Conservation (phyloP, 2,888 invertebrate species). For the Neoascia interrupta region DNA sequence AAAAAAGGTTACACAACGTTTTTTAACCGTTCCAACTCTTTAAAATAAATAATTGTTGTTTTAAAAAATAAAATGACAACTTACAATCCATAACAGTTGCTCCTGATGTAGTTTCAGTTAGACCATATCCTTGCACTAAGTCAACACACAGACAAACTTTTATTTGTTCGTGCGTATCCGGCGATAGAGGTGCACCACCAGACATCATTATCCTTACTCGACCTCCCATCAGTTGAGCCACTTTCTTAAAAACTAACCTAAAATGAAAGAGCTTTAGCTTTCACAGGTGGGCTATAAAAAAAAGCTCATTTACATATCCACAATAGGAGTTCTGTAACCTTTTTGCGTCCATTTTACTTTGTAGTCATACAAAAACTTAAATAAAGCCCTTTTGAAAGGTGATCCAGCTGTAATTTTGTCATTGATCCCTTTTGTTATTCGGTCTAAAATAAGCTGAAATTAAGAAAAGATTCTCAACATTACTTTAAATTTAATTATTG, state of each 20-base stretch:
- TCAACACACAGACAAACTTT: conserved; percentile 94
- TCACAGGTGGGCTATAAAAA: too few relatives aligned
- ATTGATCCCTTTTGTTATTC: conserved; percentile 97
- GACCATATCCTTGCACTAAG: conserved; percentile 96
- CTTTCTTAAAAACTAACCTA: conserved; percentile 79
- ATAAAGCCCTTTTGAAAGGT: conserved; percentile 88
- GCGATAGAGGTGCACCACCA: conserved; percentile 97
- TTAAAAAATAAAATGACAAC: too few relatives aligned
- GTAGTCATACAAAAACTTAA: conserved; percentile 96
- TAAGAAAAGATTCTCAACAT: too few relatives aligned
- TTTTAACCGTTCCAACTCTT: too few relatives aligned
- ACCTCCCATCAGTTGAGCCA: conserved; percentile 89
- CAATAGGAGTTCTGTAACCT: conserved; percentile 90
- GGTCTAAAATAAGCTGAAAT: conserved; percentile 93
- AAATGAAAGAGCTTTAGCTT: not conserved
- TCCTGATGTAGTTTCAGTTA: conserved; percentile 97
- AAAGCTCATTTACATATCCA: conserved; percentile 85
- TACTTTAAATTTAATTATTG: too few relatives aligned
- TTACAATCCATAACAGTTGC: conserved; percentile 91
- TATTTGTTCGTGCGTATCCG: conserved; percentile 97
- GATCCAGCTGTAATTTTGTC: conserved; percentile 94
- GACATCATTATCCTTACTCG: conserved; percentile 91
- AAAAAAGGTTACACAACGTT: too few relatives aligned
- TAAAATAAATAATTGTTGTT: too few relatives aligned
- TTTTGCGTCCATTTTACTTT: conserved; percentile 91